Percentiles rank a stretch among this genome's conserved stretches.
phyloP scores from a whole-genome alignment of 2,113 vertebrate genomes.

The Hippolais icterina region DNA sequence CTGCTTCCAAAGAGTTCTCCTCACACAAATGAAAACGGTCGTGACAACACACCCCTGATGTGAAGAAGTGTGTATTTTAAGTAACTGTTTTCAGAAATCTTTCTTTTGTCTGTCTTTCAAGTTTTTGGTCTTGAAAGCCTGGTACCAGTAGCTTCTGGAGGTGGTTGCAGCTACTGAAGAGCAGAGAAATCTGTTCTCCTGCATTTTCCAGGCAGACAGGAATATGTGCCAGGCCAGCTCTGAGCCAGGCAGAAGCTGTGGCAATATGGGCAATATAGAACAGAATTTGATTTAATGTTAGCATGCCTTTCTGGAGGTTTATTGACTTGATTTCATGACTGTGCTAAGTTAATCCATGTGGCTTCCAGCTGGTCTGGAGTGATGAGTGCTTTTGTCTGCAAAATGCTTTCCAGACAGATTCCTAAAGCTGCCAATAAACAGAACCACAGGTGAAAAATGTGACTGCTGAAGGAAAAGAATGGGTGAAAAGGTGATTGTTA shows the following conservation, averaged over 20 bases:
- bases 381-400: background rate
- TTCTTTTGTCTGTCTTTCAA: accelerated
- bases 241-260: background rate
- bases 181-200: background rate
- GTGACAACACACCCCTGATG: background rate
- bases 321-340: background rate
- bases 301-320: background rate
- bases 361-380: background rate
- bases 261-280: background rate
- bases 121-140: background rate
- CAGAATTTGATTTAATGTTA: background rate
- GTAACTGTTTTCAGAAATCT: background rate
- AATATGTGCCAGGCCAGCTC: background rate
- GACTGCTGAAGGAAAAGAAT: background rate
- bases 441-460: background rate
- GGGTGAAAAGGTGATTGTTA: background rate
- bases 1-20: background rate
- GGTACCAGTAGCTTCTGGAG: background rate
- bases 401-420: background rate
- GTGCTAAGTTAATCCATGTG: background rate
- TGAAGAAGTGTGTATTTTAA: background rate
- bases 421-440: background rate
- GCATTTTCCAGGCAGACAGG: background rate
- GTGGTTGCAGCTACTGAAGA: background rate
- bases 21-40: background rate